phyloP scores from a whole-genome alignment of 2,113 vertebrate genomes.

The Sinocyclocheilus rhinocerous region DNA sequence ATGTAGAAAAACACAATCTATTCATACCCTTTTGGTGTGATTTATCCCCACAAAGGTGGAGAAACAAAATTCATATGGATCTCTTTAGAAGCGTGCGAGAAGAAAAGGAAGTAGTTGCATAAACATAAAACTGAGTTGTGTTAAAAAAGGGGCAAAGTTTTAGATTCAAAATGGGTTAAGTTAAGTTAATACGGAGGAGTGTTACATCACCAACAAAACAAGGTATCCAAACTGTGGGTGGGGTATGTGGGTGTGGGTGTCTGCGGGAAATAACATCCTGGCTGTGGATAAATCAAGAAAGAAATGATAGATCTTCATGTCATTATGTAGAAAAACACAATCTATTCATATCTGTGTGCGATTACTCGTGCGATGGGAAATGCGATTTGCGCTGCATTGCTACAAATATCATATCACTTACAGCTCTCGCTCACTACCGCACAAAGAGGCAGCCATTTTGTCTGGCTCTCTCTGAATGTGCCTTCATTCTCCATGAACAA shows the following conservation, averaged over 20 bases:
- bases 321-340: constrained; percentile 8
- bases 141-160: constrained; percentile 8
- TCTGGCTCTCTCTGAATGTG: constrained; percentile 62
- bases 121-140: not conserved
- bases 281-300: constrained; percentile 36
- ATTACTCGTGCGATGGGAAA: constrained; percentile 34
- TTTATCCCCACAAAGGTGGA: not conserved
- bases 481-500: not conserved
- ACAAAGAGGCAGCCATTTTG: constrained; percentile 78
- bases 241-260: constrained; percentile 17
- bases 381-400: not conserved
- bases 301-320: constrained; percentile 20
- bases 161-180: constrained; percentile 34
- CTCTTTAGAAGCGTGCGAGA: not conserved
- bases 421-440: constrained; percentile 63
- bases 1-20: not conserved
- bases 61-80: constrained; percentile 4
- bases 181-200: constrained; percentile 29
- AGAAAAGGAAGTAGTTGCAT: constrained; percentile 19
- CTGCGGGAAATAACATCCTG: constrained; percentile 41
- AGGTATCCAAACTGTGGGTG: constrained; percentile 40
- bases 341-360: constrained; percentile 19
- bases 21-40: not conserved
- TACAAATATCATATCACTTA: constrained; percentile 48
- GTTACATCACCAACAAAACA: constrained; percentile 46